These are phyloP conservation scores for Acanthacorydalis orientalis DNA, from an alignment of 2,888 invertebrate genomes.

Conservation along the genomic window DNA sequence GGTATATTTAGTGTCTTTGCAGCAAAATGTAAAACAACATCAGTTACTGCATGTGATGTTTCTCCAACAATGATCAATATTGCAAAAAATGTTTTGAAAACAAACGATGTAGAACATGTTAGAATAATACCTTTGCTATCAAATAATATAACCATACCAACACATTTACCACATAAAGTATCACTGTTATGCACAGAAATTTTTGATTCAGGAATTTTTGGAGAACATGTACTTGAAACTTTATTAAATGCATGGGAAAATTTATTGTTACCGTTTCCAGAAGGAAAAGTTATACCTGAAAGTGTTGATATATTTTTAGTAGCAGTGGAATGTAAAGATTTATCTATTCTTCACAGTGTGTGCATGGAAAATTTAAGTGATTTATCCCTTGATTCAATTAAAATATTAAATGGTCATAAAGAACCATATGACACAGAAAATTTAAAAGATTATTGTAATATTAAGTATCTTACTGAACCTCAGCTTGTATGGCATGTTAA, in stretches of 20 bases:
- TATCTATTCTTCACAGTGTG: conserved; percentile 30
- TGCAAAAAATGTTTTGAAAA: conserved; percentile 35
- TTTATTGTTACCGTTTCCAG: conserved; percentile 27
- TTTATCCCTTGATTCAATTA: conserved; percentile 18
- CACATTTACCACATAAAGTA: conserved; percentile 36
- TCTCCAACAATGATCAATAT: conserved; percentile 44
- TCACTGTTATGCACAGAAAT: conserved; percentile 58
- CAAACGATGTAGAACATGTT: conserved; percentile 27
- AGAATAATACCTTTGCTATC: conserved; percentile 41
- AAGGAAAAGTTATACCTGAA: conserved; percentile 39
- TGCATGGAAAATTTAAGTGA: background rate
- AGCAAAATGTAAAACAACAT: conserved; percentile 11
- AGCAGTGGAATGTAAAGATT: conserved; percentile 37
- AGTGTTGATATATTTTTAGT: conserved; percentile 44
- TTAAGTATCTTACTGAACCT: conserved; percentile 40
- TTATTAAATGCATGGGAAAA: conserved; percentile 50
- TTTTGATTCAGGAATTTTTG: conserved; percentile 65
- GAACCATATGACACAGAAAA: conserved; percentile 57
- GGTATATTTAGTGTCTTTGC: conserved; percentile 58
- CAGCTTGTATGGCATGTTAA: conserved; percentile 37
- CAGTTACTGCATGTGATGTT: conserved; percentile 48
- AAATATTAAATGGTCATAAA: conserved; percentile 20
- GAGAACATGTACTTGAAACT: conserved; percentile 51
- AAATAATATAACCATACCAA: conserved; percentile 31
- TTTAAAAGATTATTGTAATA: conserved; percentile 34